Evolutionary conservation across 2,888 invertebrate genomes (phyloP), one percentile per base, ranked within the genome.

Genomic region (Anticlea derivata): DNA sequence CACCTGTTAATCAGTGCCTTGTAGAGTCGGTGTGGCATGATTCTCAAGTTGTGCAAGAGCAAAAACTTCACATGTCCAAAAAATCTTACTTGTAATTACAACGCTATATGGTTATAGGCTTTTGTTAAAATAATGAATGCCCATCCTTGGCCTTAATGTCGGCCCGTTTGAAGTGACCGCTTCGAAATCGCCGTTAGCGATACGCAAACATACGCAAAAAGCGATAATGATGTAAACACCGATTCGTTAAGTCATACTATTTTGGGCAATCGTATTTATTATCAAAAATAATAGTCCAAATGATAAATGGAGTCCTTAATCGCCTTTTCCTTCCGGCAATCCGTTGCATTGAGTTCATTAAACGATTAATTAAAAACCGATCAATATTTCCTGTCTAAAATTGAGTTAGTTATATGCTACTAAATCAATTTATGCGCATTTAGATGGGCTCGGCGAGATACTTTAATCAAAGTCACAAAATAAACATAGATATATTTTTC

Each of bases 141-240:
- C 77, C 77, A 80, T 80, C 85, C 82, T 83, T 83, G 84, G 75
- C 83, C 79, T 81, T 82, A 85, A 83, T 83, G 80, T 66, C 80
- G 78, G 81, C 61, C 61, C 68, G 78, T 86, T 84, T 82, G 83
- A 82, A 75, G 80, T 73, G 73, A 70, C 69, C 70, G 70, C 66
- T 64, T 64, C 65, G 60, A 61, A 67, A 60, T 66, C 61, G 79
- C 79, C 73, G 77, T 84, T 85, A 83, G 80, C 78, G 71, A 75
- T 79, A 73, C 71, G 72, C 76, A 82, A 83, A 81, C 70, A 78
- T 69, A 68, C 67, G 67, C 68, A 76, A 81, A 81, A 78, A 68
- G 50, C 65, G 65, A 75, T 76, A 73, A 77, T 78, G 67, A 71
- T 73, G 75, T 79, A 73, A 80, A 78, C 69, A 69, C 49, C 63